Conservation (phyloP, 1,140 invertebrate species). For the Ips typographus region DNA sequence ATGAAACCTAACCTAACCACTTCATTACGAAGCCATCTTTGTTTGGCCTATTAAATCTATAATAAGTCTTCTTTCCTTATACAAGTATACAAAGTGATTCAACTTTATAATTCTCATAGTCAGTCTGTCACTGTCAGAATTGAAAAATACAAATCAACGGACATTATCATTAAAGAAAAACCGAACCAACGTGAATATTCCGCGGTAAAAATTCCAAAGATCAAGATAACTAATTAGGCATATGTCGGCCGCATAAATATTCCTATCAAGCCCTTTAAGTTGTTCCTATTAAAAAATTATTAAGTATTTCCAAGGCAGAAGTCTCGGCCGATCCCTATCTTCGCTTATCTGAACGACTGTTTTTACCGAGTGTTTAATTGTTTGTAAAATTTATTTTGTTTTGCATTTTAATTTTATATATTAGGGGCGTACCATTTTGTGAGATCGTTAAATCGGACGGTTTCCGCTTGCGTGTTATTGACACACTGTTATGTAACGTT, state of each 20-base stretch:
- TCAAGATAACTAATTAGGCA: slow-evolving; percentile 23
- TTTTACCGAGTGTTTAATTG: slow-evolving; percentile 31
- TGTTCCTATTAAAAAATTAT: slow-evolving; percentile 27
- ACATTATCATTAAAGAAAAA: no score
- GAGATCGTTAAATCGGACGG: slow-evolving; percentile 16
- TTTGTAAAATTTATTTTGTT: slow-evolving; percentile 27
- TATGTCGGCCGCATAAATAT: slow-evolving; percentile 18
- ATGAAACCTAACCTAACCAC: no score
- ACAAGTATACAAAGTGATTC: no score
- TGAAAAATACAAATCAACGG: no score
- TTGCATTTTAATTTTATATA: slow-evolving; percentile 21
- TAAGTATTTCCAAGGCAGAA: slow-evolving; percentile 17
- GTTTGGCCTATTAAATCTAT: no score
- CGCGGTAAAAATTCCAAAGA: slow-evolving; percentile 6
- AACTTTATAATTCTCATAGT: no score
- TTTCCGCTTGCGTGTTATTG: slow-evolving; percentile 15
- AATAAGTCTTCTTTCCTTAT: no score
- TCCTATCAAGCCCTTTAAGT: slow-evolving; percentile 15
- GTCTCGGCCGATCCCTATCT: slow-evolving; percentile 7
- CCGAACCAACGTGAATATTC: neutral
- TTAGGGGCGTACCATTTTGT: neutral
- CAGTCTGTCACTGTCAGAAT: no score
- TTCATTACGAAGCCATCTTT: no score
- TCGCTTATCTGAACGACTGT: neutral
- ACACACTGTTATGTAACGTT: no score